Conservation (phyloP, 2,888 invertebrate species). For the Anoncus sp. region DNA sequence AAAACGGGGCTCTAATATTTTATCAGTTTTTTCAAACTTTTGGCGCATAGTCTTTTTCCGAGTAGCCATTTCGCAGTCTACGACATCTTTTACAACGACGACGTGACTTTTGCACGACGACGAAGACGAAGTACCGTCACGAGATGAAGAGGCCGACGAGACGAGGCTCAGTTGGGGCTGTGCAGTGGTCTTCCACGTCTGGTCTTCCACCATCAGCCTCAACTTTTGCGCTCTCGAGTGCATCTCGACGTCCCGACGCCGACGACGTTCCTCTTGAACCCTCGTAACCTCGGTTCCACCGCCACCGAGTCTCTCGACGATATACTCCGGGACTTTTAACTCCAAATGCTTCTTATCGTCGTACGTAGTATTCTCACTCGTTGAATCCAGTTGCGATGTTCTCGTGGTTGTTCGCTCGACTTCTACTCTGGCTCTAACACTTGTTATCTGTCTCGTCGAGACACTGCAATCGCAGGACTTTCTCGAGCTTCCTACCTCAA, state of each 20-base stretch:
- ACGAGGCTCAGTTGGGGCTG: conserved; percentile 28
- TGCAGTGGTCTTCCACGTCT: conserved; percentile 27
- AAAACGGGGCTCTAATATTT: conserved; percentile 33
- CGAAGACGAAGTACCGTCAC: conserved; percentile 33
- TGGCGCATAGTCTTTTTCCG: neutral
- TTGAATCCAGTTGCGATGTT: conserved; percentile 26
- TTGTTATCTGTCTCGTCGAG: conserved; percentile 25
- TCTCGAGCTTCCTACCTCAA: conserved; percentile 4
- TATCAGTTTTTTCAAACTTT: conserved; percentile 41
- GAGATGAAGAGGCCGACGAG: conserved; percentile 30
- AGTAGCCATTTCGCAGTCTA: conserved; percentile 5
- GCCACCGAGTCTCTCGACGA: conserved; percentile 35
- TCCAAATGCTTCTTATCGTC: conserved; percentile 44
- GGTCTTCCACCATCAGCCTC: conserved; percentile 35
- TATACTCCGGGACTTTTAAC: conserved; percentile 46
- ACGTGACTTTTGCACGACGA: conserved; percentile 55
- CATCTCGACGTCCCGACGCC: conserved; percentile 58
- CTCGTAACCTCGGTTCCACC: conserved; percentile 55
- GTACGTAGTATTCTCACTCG: conserved; percentile 41
- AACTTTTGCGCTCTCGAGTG: conserved; percentile 53
- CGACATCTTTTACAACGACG: conserved; percentile 25
- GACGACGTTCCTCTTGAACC: conserved; percentile 61
- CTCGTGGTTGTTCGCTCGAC: conserved; percentile 14
- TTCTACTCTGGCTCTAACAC: conserved; percentile 10
- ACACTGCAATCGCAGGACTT: conserved; percentile 3